Base-by-base conservation (phyloP, 2,797 vertebrate species). In the Cyprinodon diabolis region DNA sequence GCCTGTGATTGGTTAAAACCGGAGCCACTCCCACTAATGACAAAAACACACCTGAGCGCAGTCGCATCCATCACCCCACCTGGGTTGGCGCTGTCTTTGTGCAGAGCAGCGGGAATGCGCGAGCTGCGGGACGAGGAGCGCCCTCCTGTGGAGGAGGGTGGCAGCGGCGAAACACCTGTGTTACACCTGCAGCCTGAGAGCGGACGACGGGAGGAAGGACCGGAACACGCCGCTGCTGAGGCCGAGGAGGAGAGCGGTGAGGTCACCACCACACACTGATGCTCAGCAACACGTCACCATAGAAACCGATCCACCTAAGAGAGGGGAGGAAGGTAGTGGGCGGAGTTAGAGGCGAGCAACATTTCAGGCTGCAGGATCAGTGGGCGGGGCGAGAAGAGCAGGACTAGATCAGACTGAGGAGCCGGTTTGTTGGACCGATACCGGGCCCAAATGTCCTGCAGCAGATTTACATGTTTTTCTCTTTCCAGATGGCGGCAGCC, bases 401-500 rank as follows among this genome's bases (percentile, higher is more conserved):
- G 40, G 7, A 43, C 5, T 8, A 1, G 40, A 43, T 43, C 40
- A 7, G 40, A 43, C 7, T 5, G 6, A 43, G 40, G 40, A 43
- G 40, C 40, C 40, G 6, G 40, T 5, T 30, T n/a, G n/a, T n/a
- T n/a, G n/a, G n/a, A n/a, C n/a, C n/a, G n/a, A n/a, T n/a, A n/a
- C n/a, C n/a, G n/a, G n/a, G n/a, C n/a, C n/a, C n/a, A 40, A 40
- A 52, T 30, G 54, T 47, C 13, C 23, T 65, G 21, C 23, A 1
- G 23, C 25, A 63, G 37, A 40, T 15, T 13, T 8, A 13, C 12
- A 25, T 6, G 4, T 62, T 0, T 56, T 23, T 65, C 11, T 60
- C 40, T 62, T 76, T 74, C 4, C 78, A 96, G 95, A 77, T 84
- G 40, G 91, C 92, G 83, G 87, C 90, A 84, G 95, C 92, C 81